Evolutionary conservation across 2,797 vertebrate genomes (phyloP).

Genomic region (Cynodonichthys magdalenae): DNA sequence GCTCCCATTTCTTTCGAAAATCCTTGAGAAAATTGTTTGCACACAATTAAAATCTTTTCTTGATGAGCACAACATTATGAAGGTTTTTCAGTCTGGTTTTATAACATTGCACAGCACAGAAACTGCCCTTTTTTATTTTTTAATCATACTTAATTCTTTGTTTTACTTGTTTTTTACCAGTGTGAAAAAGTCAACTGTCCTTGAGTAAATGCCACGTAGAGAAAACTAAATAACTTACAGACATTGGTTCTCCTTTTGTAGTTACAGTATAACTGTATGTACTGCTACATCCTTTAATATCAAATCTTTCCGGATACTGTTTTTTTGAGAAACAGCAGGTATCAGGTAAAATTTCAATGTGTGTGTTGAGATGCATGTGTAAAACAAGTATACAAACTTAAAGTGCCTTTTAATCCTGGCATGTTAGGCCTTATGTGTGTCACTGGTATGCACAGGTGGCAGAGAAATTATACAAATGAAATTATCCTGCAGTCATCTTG

Average conservation of each 20-base stretch:
- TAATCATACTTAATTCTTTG: not conserved
- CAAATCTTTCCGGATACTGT: not conserved
- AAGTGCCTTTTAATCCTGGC: not conserved
- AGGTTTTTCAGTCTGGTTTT: too few relatives aligned
- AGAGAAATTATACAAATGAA: not conserved
- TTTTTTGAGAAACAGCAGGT: not conserved
- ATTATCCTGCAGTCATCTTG: not conserved
- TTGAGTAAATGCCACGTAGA: conserved; percentile 26
- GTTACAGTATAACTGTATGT: not conserved
- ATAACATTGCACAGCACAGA: too few relatives aligned
- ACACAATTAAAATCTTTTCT: too few relatives aligned
- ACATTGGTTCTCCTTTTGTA: not conserved
- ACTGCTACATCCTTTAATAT: not conserved
- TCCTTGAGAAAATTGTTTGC: too few relatives aligned
- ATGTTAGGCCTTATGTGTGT: not conserved
- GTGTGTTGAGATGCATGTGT: not conserved
- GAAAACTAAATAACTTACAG: not conserved
- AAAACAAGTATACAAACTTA: not conserved
- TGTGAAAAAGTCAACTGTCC: conserved; percentile 16
- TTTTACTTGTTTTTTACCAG: conserved; percentile 6
- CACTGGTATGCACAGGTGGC: not conserved
- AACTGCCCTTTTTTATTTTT: too few relatives aligned
- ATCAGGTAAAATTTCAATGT: not conserved
- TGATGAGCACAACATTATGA: too few relatives aligned
- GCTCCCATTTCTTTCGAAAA: too few relatives aligned